Percentiles rank a stretch among this genome's conserved stretches.
Conservation (phyloP, 2,888 invertebrate genomes). For the Dorcus parallelipipedus region DNA sequence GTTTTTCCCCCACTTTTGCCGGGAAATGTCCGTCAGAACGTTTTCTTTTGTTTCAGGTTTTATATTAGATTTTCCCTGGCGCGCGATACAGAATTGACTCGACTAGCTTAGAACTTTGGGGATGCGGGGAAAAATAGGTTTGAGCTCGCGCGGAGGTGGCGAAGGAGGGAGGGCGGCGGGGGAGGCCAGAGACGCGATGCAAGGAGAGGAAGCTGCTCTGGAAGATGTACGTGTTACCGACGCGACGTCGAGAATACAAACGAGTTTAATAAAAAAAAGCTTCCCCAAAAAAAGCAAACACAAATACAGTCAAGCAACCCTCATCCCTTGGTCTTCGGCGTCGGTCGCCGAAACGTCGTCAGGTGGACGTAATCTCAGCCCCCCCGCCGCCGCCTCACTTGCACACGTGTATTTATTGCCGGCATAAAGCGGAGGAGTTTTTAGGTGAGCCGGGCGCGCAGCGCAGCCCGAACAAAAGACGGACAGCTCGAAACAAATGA, state of each 20-base stretch:
- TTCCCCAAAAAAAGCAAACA: too few species aligned
- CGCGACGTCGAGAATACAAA: neutral
- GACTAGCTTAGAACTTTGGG: constrained; percentile 19
- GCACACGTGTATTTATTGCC: neutral
- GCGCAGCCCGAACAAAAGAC: constrained; percentile 14
- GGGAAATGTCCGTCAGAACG: constrained; percentile 48
- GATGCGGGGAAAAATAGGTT: constrained; percentile 22
- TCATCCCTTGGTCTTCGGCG: too few species aligned
- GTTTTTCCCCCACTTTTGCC: constrained; percentile 47
- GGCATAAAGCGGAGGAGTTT: neutral
- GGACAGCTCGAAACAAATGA: constrained; percentile 39
- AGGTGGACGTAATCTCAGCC: too few species aligned
- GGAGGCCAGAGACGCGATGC: neutral
- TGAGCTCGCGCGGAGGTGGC: constrained; percentile 25
- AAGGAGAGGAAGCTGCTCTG: too few species aligned
- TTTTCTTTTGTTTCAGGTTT: constrained; percentile 48
- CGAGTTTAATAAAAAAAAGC: too few species aligned
- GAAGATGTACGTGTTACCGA: neutral
- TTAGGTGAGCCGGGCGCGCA: neutral
- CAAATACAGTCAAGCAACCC: too few species aligned
- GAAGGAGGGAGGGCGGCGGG: constrained; percentile 4
- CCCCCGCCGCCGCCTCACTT: too few species aligned
- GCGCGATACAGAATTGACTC: constrained; percentile 32
- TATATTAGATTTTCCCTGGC: constrained; percentile 41
- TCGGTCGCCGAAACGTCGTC: too few species aligned